phyloP scores from a whole-genome alignment of 2,113 vertebrate species.

The Xenopus borealis region DNA sequence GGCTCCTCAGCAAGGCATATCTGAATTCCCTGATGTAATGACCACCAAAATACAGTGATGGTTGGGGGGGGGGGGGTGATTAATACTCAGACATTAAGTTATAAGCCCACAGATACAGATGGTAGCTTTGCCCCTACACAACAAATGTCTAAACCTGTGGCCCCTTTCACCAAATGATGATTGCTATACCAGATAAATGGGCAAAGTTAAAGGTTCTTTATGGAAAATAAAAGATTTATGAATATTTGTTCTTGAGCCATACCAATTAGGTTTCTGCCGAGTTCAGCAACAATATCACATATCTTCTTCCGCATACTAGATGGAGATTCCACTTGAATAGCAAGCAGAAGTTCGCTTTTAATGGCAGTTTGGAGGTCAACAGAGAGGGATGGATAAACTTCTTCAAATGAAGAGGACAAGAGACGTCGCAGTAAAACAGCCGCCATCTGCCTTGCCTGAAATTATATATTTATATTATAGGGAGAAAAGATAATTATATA shows the following conservation, averaged over 20 bases:
- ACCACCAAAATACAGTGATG: too few relatives aligned
- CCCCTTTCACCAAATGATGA: too few relatives aligned
- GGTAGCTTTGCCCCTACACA: too few relatives aligned
- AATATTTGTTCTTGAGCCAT: constrained; percentile 20
- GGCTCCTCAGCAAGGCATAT: too few relatives aligned
- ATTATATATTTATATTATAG: neutral
- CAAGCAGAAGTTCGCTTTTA: constrained; percentile 85
- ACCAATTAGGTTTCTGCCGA: constrained; percentile 94
- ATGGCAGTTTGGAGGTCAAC: constrained; percentile 84
- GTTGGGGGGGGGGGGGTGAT: too few relatives aligned
- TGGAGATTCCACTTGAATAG: constrained; percentile 85
- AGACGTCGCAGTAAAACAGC: constrained; percentile 90
- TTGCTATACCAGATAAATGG: too few relatives aligned
- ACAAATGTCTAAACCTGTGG: too few relatives aligned
- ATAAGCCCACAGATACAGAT: too few relatives aligned
- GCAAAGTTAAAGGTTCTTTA: too few relatives aligned
- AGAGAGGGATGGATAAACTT: constrained; percentile 86
- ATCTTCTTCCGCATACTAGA: constrained; percentile 91
- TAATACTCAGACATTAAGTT: too few relatives aligned
- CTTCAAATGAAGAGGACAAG: constrained; percentile 93
- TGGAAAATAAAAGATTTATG: too few relatives aligned
- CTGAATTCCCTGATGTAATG: too few relatives aligned
- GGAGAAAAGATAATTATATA: neutral
- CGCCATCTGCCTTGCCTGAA: constrained; percentile 92
- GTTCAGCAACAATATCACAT: constrained; percentile 93